phyloP scores from a whole-genome alignment of 2,797 vertebrate genomes.

The Hipposideros larvatus region DNA sequence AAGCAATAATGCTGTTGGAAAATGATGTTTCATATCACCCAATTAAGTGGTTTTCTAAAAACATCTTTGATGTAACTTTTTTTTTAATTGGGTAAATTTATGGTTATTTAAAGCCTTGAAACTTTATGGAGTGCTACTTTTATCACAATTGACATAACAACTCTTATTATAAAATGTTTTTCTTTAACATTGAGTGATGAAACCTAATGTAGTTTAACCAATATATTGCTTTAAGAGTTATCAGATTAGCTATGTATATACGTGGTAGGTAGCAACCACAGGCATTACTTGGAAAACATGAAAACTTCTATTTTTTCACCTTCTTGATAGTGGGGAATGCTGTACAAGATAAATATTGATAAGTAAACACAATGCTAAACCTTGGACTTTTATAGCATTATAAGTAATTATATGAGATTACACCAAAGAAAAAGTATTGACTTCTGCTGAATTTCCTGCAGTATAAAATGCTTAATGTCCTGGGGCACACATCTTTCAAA shows the following conservation, averaged over 20 bases:
- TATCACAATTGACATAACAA: not conserved
- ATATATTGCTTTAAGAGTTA: not conserved
- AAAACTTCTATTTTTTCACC: not conserved
- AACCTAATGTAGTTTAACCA: not conserved
- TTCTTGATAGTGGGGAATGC: not conserved
- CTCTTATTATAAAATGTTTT: not conserved
- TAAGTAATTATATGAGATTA: not conserved
- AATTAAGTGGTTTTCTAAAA: not conserved
- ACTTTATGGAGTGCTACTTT: not conserved
- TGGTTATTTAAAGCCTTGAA: not conserved
- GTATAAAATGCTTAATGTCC: not conserved
- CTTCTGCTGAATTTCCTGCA: not conserved
- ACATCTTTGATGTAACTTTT: not conserved
- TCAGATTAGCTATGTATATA: not conserved
- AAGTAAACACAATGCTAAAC: not conserved
- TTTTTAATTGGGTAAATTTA: not conserved
- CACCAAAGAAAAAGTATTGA: not conserved
- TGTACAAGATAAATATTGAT: not conserved
- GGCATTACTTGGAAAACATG: not conserved
- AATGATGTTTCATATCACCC: not conserved
- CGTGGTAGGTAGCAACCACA: not conserved
- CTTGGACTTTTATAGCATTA: not conserved
- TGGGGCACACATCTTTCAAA: not conserved
- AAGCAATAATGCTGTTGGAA: not conserved
- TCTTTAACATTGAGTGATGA: not conserved